Conservation (phyloP, 2,797 vertebrate species). For the Tragopan temminckii region DNA sequence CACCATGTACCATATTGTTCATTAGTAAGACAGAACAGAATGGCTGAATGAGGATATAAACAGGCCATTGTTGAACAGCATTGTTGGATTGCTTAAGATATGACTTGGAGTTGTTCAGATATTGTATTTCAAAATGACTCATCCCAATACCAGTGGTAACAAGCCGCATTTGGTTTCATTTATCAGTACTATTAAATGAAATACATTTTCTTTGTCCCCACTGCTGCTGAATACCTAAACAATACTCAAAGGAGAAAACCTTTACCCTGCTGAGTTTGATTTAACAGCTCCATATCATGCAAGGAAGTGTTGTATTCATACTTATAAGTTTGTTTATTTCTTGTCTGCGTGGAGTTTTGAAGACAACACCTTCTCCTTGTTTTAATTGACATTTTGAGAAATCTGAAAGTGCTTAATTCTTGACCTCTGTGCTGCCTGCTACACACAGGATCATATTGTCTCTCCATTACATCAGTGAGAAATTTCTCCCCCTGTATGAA, state of each 20-base stretch:
- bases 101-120: conserved; percentile 39
- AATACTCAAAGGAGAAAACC: neutral
- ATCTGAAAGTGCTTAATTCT: conserved; percentile 38
- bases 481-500: conserved; percentile 30
- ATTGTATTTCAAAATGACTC: conserved; percentile 49
- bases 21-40: conserved; percentile 27
- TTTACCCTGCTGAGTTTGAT: neutral
- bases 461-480: neutral
- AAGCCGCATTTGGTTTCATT: conserved; percentile 54
- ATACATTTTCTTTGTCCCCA: neutral
- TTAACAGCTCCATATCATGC: neutral
- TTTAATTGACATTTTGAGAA: conserved; percentile 2
- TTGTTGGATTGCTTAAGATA: conserved; percentile 41
- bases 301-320: neutral
- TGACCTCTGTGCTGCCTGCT: conserved; percentile 53
- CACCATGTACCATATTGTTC: neutral
- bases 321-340: neutral
- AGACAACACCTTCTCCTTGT: conserved; percentile 16
- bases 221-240: neutral
- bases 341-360: neutral
- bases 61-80: conserved; percentile 24
- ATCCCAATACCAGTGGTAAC: neutral
- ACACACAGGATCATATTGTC: conserved; percentile 23
- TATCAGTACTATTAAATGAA: conserved; percentile 35
- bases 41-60: conserved; percentile 6